Base-by-base conservation (phyloP, 2,113 vertebrate species). In the Stictonetta naevosa region DNA sequence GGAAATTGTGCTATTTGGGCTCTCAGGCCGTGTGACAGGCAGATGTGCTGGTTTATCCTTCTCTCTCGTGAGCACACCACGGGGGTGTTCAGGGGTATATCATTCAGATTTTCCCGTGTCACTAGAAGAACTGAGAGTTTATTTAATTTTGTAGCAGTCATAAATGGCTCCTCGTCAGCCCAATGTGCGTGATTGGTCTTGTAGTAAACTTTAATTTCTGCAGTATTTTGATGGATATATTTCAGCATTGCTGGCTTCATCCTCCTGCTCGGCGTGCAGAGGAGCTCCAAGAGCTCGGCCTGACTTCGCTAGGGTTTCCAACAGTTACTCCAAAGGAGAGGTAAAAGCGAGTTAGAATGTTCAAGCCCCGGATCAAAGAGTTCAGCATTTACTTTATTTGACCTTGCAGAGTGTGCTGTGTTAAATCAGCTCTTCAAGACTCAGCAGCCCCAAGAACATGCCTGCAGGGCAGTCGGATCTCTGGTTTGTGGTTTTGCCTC, bases 1-100 rank as follows among this genome's bases (percentile, higher is more conserved):
- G 78, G 25, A 94, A 97, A 94, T 93, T 80, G 94, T 92, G 92
- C 85, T 92, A 15, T 94, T 93, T 74, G 60, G 76, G 91, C 85
- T 95, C 87, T 83, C 74, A 74, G 79, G 69, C 17, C 6, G 33
- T 33, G 19, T 80, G 75, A 92, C 40, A 79, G 83, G 79, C 66
- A 86, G 85, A 56, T 86, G 46, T 60, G 63, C 78, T 78, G 92
- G 91, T 95, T 78, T 80, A 63, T 92, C 94, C 40, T 40, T 69
- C 22, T 7, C 53, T 91, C 66, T 53, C 26, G 28, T 48, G 46
- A 86, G 72, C 85, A 82, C 4, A 10, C 26, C 40, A 10, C 28
- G 15, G 73, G 88, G 86, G 59, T 7, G 4, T 73, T 44, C 74
- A 56, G 34, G 34, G 69, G 36, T n/a, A 11, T 23, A 17, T 23